Evolutionary conservation across 2,797 vertebrate species (phyloP), one percentile per base, ranked within the genome.

Genomic region (Phaenicophaeus curvirostris): DNA sequence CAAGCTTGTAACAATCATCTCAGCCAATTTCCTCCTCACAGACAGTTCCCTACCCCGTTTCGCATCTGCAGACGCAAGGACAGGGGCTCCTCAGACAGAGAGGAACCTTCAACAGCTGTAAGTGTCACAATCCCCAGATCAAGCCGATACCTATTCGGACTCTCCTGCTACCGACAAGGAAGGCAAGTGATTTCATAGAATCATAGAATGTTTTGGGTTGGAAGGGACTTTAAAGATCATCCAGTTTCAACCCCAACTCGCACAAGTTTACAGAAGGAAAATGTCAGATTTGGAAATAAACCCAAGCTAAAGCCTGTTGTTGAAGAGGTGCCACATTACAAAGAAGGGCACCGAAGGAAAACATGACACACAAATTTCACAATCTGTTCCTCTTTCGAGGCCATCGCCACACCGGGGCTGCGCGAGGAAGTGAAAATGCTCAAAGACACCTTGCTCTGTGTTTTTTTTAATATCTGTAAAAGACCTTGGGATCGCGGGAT

Each of bases 21-120:
- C 44, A 8, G 55, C 10, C 39, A 50, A n/a, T 28, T 57, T 62
- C 33, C 28, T 58, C 33, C 42, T 31, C 41, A 8, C 23, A 25
- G 33, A 11, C 31, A 19, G 20, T 13, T 61, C 41, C 35, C 39
- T 18, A 1, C 15, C n/a, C 37, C 2, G 1, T 33, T 53, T 14
- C 28, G 9, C 0, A 1, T 42, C 30, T 35, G 61, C 61, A 30
- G 39, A 33, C 21, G 44, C 44, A 86, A 53, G 41, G 8, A 86
- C 2, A 25, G 33, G 4, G 10, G 5, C 19, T 9, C 6, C 37
- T 44, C 24, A 44, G 0, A 23, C 2, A 2, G n/a, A 72, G 62
- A 25, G 39, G n/a, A 58, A 69, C 13, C 51, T 39, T 69, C 33
- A 44, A 58, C 8, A 20, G 0, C 2, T 39, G 3, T 6, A 23